Conservation (phyloP, 2,113 vertebrate genomes). For the Clarias magur region DNA sequence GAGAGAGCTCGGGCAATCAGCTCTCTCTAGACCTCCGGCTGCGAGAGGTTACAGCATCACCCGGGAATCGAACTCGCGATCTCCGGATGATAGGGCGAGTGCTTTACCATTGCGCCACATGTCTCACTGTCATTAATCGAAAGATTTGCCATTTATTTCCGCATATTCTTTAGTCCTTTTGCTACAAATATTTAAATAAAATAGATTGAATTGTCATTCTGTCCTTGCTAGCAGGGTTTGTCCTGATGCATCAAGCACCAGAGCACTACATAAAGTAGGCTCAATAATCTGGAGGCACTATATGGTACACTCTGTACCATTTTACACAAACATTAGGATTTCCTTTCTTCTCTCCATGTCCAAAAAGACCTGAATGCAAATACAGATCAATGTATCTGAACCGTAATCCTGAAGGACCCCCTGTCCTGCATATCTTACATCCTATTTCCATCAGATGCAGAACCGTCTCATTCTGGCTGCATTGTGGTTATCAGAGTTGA, state of each 20-base stretch:
- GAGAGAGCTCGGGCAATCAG: too few species aligned
- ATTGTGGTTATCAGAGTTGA: too few species aligned
- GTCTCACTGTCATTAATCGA: neutral
- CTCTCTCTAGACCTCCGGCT: too few species aligned
- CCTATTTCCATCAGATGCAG: too few species aligned
- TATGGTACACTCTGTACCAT: neutral
- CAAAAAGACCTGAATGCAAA: neutral
- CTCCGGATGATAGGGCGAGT: too few species aligned
- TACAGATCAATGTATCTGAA: neutral
- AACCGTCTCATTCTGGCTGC: too few species aligned
- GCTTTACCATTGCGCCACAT: too few species aligned
- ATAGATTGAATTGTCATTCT: neutral
- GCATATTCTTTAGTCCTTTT: neutral
- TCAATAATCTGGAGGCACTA: neutral
- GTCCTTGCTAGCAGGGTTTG: neutral
- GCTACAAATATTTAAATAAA: neutral
- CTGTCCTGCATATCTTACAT: neutral
- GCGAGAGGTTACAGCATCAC: too few species aligned
- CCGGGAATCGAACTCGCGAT: too few species aligned
- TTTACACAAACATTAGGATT: neutral
- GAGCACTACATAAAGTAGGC: neutral
- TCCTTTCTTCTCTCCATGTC: neutral
- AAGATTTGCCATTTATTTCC: neutral
- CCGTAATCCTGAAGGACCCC: neutral
- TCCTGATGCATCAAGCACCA: neutral